Conservation (phyloP, 2,113 vertebrate species). For the Myanophis thanlyinensis region DNA sequence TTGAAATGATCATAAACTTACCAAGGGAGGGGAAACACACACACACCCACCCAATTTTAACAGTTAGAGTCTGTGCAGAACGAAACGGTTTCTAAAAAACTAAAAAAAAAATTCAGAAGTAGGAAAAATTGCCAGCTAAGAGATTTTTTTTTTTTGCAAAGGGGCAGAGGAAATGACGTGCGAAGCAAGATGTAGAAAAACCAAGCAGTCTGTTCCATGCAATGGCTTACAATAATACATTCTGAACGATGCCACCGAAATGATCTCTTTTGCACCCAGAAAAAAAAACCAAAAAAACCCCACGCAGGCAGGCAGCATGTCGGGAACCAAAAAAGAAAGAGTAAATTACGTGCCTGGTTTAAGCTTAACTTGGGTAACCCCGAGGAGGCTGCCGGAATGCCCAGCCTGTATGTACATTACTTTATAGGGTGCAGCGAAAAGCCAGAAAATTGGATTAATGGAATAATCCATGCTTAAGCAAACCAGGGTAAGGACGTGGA, state of each 20-base stretch:
- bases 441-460: not conserved
- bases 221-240: not conserved
- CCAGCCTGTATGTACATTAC: not conserved
- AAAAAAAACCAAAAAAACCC: too few species aligned
- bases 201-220: not conserved
- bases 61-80: not conserved
- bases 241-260: not conserved
- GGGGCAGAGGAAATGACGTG: not conserved
- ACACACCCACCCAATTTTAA: not conserved
- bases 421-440: not conserved
- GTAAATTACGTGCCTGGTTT: too few species aligned
- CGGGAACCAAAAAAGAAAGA: not conserved
- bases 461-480: not conserved
- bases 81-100: not conserved
- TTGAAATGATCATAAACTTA: not conserved
- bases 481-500: not conserved
- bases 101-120: not conserved
- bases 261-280: not conserved
- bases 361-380: not conserved
- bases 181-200: not conserved
- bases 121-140: not conserved
- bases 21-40: fast-evolving
- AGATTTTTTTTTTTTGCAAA: not conserved
- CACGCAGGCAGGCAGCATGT: too few species aligned
- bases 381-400: not conserved